Percentiles rank a stretch among this genome's conserved stretches.
These are phyloP conservation scores for Lasioglossum oenotherae DNA, from an alignment of 2,888 invertebrate genomes.

Conservation along the genomic window DNA sequence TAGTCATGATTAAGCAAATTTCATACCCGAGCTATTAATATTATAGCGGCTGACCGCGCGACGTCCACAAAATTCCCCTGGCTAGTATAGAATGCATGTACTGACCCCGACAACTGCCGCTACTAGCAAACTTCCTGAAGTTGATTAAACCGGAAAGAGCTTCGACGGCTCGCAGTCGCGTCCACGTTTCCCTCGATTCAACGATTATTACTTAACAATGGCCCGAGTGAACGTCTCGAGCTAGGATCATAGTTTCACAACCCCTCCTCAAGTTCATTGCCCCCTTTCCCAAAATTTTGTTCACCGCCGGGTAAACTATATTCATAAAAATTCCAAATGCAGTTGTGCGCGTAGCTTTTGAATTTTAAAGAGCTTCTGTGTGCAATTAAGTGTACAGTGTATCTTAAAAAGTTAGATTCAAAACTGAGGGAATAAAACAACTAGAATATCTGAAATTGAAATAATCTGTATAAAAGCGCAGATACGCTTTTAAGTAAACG, in stretches of 20 bases:
- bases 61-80: conserved; percentile 75
- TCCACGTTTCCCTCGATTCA: conserved; percentile 44
- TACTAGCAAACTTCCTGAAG: conserved; percentile 69
- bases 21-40: conserved; percentile 73
- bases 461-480: too few species aligned
- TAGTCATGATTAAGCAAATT: conserved; percentile 75
- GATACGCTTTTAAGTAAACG: conserved; percentile 10
- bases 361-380: not conserved
- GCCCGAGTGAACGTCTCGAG: too few species aligned
- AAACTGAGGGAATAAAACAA: not conserved
- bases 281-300: not conserved
- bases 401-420: not conserved
- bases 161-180: conserved; percentile 37
- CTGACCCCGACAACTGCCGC: conserved; percentile 62
- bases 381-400: not conserved
- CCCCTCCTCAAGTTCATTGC: not conserved
- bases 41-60: conserved; percentile 68
- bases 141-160: conserved; percentile 69
- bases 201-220: conserved; percentile 22
- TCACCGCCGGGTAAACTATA: not conserved
- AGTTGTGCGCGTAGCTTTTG: not conserved
- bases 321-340: not conserved
- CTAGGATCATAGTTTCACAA: not conserved
- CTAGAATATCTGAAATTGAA: not conserved
- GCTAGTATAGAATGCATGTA: conserved; percentile 74